These are phyloP conservation scores for Corella eumyota DNA, from an alignment of 23 tunicate species.

Conservation along the genomic window DNA sequence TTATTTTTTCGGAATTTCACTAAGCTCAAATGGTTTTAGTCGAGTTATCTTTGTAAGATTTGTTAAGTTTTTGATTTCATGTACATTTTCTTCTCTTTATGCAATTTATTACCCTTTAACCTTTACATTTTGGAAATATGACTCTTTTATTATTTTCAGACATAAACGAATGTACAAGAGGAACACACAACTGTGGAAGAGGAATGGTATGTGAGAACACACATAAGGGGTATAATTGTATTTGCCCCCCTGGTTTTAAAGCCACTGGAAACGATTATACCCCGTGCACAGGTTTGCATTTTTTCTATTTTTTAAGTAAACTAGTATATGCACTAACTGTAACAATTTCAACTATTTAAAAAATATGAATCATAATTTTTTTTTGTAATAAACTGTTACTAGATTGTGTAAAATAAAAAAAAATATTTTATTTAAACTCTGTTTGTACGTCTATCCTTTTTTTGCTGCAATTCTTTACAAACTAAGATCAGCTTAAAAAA, in stretches of 20 bases:
- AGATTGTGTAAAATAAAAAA: too few relatives aligned
- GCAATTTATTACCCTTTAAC: too few relatives aligned
- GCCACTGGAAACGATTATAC: constrained; percentile 25
- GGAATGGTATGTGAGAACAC: constrained; percentile 71
- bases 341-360: neutral
- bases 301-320: neutral
- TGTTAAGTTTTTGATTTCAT: too few relatives aligned
- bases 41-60: too few relatives aligned
- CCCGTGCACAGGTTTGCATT: constrained; percentile 51
- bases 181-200: constrained; percentile 49
- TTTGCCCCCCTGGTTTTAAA: constrained; percentile 60
- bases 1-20: too few relatives aligned
- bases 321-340: neutral
- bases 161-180: constrained; percentile 90
- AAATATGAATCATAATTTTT: too few relatives aligned
- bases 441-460: constrained; percentile 3
- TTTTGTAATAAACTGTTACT: too few relatives aligned
- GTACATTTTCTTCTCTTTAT: too few relatives aligned
- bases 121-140: too few relatives aligned
- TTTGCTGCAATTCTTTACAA: neutral
- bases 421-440: neutral
- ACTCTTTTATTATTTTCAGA: constrained; percentile 34
- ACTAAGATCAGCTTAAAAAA: neutral
- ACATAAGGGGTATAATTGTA: constrained; percentile 59
- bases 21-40: too few relatives aligned